Evolutionary conservation across 2,888 invertebrate genomes (phyloP).

Genomic region (Phlogophora meticulosa): DNA sequence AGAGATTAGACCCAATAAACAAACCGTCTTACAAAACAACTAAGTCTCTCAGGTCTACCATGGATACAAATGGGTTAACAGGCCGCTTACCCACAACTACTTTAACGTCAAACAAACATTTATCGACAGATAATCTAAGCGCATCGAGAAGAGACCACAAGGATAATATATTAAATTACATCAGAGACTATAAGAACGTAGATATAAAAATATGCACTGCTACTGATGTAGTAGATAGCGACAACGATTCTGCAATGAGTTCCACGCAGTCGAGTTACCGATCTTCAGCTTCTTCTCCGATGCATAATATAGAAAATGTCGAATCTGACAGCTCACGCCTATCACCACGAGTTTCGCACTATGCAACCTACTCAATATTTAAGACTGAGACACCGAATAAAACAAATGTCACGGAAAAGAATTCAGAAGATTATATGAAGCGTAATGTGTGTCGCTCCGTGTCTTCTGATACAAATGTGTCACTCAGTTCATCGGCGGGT

Average conservation of each 20-base stretch:
- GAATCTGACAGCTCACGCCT: constrained; percentile 90
- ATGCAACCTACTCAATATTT: constrained; percentile 83
- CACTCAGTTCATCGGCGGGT: constrained; percentile 93
- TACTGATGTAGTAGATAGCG: constrained; percentile 93
- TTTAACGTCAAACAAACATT: constrained; percentile 69
- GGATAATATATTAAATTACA: constrained; percentile 75
- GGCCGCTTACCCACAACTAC: constrained; percentile 70
- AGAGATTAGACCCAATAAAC: constrained; percentile 77
- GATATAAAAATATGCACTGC: constrained; percentile 88
- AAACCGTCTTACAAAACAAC: constrained; percentile 75
- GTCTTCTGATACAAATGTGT: constrained; percentile 94
- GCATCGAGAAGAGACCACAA: constrained; percentile 79
- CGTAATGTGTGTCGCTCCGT: constrained; percentile 92
- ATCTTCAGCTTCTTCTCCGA: constrained; percentile 94
- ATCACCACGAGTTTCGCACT: constrained; percentile 86
- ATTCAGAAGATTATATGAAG: constrained; percentile 87
- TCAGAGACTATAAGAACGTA: constrained; percentile 84
- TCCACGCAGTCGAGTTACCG: constrained; percentile 95
- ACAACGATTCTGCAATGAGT: constrained; percentile 97
- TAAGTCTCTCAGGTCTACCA: constrained; percentile 74
- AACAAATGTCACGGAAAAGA: constrained; percentile 78
- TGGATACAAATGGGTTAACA: constrained; percentile 76
- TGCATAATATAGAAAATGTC: constrained; percentile 92
- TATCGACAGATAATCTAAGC: constrained; percentile 66
- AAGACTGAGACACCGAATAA: constrained; percentile 85